Evolutionary conservation across 2,797 vertebrate species (phyloP).

Genomic region (Carcharodon carcharias): DNA sequence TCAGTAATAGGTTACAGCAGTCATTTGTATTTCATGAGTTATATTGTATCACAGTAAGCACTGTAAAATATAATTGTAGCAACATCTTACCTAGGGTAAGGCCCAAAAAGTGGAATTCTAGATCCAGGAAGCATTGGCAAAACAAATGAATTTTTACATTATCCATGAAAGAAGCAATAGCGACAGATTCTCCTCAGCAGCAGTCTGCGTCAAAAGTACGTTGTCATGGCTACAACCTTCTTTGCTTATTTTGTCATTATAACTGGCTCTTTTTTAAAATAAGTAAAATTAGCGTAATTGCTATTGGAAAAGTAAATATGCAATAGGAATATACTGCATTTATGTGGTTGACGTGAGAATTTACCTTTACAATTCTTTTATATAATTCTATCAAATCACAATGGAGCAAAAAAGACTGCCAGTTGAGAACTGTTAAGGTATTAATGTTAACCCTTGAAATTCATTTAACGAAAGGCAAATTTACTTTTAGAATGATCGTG

Average conservation of each 20-base stretch:
- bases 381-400: conserved; percentile 3
- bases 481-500: background rate
- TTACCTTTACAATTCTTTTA: conserved; percentile 2
- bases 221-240: conserved; percentile 36
- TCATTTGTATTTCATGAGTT: conserved; percentile 12
- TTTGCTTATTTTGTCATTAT: conserved; percentile 37
- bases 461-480: background rate
- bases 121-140: conserved; percentile 97
- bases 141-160: conserved; percentile 89
- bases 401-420: background rate
- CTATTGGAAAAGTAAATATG: conserved; percentile 31
- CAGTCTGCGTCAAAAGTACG: conserved; percentile 37
- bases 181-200: conserved; percentile 33
- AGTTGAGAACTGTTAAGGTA: conserved; percentile 17
- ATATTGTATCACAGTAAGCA: conserved; percentile 24
- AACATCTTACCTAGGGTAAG: conserved; percentile 98
- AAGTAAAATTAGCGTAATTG: conserved; percentile 38
- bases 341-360: background rate
- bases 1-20: background rate
- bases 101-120: conserved; percentile 99
- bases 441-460: background rate
- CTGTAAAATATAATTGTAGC: conserved; percentile 56
- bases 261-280: conserved; percentile 30
- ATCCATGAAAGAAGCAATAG: conserved; percentile 52
- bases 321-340: conserved; percentile 15